A percentile compares a stretch with the other conserved stretches of the same genome.
Evolutionary conservation across 2,888 invertebrate genomes (phyloP).

Genomic region (Pycnomerus fuliginosus): DNA sequence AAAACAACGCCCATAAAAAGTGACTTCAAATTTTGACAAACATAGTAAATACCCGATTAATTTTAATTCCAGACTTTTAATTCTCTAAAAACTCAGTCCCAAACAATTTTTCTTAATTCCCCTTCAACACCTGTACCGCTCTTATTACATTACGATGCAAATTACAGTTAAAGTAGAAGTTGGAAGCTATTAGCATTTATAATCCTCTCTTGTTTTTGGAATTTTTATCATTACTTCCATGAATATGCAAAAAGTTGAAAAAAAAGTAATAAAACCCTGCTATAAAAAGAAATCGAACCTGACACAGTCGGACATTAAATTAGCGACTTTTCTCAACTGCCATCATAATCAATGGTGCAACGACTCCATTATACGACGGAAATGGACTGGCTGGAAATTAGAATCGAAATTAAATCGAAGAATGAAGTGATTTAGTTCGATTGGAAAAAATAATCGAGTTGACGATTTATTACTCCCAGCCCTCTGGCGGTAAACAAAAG

Average conservation of each 20-base stretch:
- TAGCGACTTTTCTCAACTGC: constrained; percentile 4
- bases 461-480: not conserved
- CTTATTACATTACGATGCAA: constrained; percentile 26
- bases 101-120: constrained; percentile 14
- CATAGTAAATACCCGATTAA: too few species aligned
- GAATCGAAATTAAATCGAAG: constrained; percentile 32
- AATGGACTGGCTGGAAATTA: constrained; percentile 32
- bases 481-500: constrained; percentile 8
- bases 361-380: constrained; percentile 32
- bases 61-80: too few species aligned
- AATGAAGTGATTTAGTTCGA: constrained; percentile 16
- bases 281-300: constrained; percentile 2
- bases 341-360: constrained; percentile 16
- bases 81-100: not conserved
- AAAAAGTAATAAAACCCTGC: constrained; percentile 1
- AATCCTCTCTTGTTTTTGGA: constrained; percentile 21
- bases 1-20: too few species aligned
- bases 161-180: constrained; percentile 20
- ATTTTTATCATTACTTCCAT: constrained; percentile 25
- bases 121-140: constrained; percentile 24
- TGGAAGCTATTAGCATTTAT: constrained; percentile 29
- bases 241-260: constrained; percentile 22
- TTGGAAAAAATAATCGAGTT: constrained; percentile 12
- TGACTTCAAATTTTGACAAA: too few species aligned
- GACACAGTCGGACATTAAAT: not conserved